These are phyloP conservation scores for Drosophila nebulosa DNA, from an alignment of 1,140 invertebrate genomes.

Conservation along the genomic window DNA sequence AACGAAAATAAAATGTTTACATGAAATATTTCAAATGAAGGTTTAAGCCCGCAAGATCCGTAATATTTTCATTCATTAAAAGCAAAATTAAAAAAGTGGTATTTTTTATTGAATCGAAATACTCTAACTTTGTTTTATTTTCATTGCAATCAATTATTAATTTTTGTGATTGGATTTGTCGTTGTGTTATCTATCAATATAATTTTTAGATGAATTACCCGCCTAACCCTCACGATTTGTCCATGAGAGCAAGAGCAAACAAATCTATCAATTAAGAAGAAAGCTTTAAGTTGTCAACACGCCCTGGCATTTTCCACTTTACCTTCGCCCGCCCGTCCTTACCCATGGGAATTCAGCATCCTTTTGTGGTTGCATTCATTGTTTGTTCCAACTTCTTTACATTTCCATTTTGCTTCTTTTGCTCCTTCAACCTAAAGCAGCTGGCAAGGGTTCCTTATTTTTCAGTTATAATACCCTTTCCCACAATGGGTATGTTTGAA, in stretches of 20 bases:
- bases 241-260: conserved; percentile 10
- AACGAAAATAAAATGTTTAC: no score
- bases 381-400: conserved; percentile 38
- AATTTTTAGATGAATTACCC: not conserved
- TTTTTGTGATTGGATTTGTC: not conserved
- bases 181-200: no score
- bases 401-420: not conserved
- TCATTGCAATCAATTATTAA: not conserved
- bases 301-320: conserved; percentile 33
- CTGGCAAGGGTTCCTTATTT: conserved; percentile 1
- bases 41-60: no score
- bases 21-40: no score
- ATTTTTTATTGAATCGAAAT: not conserved
- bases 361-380: conserved; percentile 47
- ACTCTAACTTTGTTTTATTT: not conserved
- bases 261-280: conserved; percentile 61
- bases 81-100: no score
- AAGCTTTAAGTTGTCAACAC: conserved; percentile 60
- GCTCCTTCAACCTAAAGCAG: not conserved
- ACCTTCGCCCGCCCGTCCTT: not conserved
- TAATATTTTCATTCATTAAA: no score
- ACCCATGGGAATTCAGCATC: conserved; percentile 11
- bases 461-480: not conserved
- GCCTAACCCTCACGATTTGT: no score
- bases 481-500: conserved; percentile 3